These are phyloP conservation scores for Esox niger DNA, from an alignment of 2,113 vertebrate genomes.

Conservation along the genomic window DNA sequence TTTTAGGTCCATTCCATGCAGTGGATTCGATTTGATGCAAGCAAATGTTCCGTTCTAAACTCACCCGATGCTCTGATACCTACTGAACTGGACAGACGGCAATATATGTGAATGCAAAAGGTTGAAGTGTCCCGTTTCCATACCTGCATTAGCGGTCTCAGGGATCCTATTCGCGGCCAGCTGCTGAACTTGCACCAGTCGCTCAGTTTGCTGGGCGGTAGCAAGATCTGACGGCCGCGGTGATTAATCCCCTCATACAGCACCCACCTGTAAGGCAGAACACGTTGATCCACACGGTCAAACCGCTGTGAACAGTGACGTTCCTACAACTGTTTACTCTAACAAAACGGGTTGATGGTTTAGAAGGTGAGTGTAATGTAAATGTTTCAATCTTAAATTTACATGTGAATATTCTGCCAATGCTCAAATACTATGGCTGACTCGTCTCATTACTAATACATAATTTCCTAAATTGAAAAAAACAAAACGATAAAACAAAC, in stretches of 20 bases:
- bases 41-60: background rate
- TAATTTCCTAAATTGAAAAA: too few relatives aligned
- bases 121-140: background rate
- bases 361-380: too few relatives aligned
- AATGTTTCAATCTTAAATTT: too few relatives aligned
- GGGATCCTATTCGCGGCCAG: conserved; percentile 83
- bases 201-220: conserved; percentile 76
- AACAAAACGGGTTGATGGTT: too few relatives aligned
- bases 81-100: background rate
- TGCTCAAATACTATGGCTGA: too few relatives aligned
- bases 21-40: too few relatives aligned
- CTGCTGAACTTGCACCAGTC: conserved; percentile 77
- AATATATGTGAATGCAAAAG: background rate
- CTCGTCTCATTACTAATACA: too few relatives aligned
- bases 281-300: conserved; percentile 2
- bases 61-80: background rate
- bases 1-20: background rate
- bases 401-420: too few relatives aligned
- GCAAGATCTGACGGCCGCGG: conserved; percentile 83
- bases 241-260: conserved; percentile 86
- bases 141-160: conserved; percentile 90
- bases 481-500: too few relatives aligned
- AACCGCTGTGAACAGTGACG: background rate
- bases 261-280: conserved; percentile 78
- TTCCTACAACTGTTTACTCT: too few relatives aligned